Evolutionary conservation across 2,888 invertebrate species (phyloP), one percentile per base, ranked within the genome.

Genomic region (Falcaria lacertinaria): DNA sequence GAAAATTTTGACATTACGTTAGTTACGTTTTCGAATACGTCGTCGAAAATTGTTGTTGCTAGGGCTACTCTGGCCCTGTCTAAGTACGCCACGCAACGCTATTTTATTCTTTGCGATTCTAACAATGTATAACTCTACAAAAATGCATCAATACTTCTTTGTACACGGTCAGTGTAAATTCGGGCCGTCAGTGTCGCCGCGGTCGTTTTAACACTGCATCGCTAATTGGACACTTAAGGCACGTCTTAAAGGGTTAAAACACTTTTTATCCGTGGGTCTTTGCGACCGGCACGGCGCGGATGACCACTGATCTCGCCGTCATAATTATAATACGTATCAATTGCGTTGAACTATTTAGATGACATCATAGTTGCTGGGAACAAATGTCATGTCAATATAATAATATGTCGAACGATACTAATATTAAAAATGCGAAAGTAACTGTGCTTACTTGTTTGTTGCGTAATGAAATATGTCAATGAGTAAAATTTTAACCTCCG

Each of bases 161-260:
- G 84, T 83, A 70, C 68, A 63, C 44, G 47, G 55, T 47, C 67
- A 78, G 83, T 84, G 85, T 85, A 85, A 83, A 83, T 82, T 82
- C 67, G 80, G 86, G 69, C 64, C 64, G 66, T 71, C 69, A 76
- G 79, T 87, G 88, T 88, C 88, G 75, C 83, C 80, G 76, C 77
- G 67, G 79, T 81, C 81, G 79, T 87, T 88, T 88, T 89, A 75
- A 87, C 88, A 86, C 87, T 77, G 64, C 74, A 69, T 57, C 69
- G 84, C 85, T 89, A 89, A 89, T 89, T 88, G 85, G 77, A 79
- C 87, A 83, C 87, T 87, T 85, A 84, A 77, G 77, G 68, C 58
- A 54, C 63, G 73, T 57, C 64, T 65, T 68, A 68, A 63, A 72
- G 76, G 79, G 74, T 72, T 80, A 78, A 80, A 77, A 74, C 74